A percentile compares a stretch with the other conserved stretches of the same genome.
phyloP scores from a whole-genome alignment of 2,113 vertebrate species.

The Plectropomus leopardus region DNA sequence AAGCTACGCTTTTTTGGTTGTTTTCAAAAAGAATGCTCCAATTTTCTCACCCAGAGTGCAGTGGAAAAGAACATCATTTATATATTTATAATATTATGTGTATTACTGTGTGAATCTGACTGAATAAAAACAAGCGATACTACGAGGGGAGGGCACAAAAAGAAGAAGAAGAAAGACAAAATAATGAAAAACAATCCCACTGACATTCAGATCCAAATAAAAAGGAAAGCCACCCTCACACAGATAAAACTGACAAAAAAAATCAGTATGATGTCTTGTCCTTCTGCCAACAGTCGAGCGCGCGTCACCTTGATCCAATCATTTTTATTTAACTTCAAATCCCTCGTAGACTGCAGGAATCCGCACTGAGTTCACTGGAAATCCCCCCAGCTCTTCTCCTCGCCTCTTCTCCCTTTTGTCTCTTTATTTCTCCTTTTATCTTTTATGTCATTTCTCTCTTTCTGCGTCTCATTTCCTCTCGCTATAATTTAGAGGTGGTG shows the following conservation, averaged over 20 bases:
- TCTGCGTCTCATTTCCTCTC: conserved; percentile 70
- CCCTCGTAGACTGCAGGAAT: conserved; percentile 50
- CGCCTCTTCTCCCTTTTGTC: conserved; percentile 36
- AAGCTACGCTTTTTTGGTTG: background rate
- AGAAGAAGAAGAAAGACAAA: background rate
- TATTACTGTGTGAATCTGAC: background rate
- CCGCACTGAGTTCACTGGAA: conserved; percentile 64
- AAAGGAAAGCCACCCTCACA: conserved; percentile 28
- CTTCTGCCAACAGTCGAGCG: conserved; percentile 54
- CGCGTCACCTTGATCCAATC: conserved; percentile 75
- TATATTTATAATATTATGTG: background rate
- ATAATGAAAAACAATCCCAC: conserved; percentile 41
- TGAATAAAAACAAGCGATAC: background rate
- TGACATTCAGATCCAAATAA: conserved; percentile 10
- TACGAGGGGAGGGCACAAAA: background rate
- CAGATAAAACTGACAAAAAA: conserved; percentile 52
- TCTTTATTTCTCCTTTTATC: conserved; percentile 66
- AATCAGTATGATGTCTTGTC: conserved; percentile 47
- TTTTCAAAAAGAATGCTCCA: background rate
- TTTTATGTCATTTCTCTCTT: conserved; percentile 65
- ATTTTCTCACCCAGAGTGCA: background rate
- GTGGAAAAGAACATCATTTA: background rate
- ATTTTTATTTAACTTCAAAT: conserved; percentile 68
- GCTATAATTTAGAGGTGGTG: conserved; percentile 60
- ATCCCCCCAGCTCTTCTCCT: conserved; percentile 53